Conservation (phyloP, 2,113 vertebrate genomes). For the Pipa parva region DNA sequence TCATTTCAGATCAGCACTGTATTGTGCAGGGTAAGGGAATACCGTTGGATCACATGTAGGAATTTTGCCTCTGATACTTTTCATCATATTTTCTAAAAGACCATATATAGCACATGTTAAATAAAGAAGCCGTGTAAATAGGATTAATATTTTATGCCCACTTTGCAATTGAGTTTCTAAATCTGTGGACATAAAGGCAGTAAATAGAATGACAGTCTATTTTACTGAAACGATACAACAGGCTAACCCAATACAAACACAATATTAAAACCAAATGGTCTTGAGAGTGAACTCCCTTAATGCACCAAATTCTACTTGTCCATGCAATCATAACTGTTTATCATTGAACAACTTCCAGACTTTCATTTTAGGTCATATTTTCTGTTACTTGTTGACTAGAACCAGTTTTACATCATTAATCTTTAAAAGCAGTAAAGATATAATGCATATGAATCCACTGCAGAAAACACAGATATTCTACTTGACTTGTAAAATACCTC, state of each 20-base stretch:
- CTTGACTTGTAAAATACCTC: conserved; percentile 90
- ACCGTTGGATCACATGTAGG: too few relatives aligned
- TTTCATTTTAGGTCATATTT: background rate
- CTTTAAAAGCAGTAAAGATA: conserved; percentile 74
- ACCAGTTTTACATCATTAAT: conserved; percentile 67
- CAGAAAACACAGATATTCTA: conserved; percentile 81
- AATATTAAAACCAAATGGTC: conserved; percentile 18
- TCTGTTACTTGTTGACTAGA: conserved; percentile 55
- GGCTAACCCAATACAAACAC: background rate
- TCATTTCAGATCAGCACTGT: too few relatives aligned
- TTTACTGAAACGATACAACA: background rate
- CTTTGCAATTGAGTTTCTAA: background rate
- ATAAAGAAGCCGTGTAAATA: too few relatives aligned
- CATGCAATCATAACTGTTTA: background rate
- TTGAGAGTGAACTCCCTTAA: background rate
- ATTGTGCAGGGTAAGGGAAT: too few relatives aligned
- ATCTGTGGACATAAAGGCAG: background rate
- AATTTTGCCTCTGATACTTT: too few relatives aligned
- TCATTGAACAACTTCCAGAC: background rate
- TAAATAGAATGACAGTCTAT: background rate
- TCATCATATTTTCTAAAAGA: too few relatives aligned
- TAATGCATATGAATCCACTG: conserved; percentile 66
- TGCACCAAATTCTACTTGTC: background rate
- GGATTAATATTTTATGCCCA: background rate
- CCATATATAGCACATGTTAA: too few relatives aligned